These are phyloP conservation scores for Tribolium freemani DNA, from an alignment of 2,888 invertebrate genomes.

Conservation along the genomic window DNA sequence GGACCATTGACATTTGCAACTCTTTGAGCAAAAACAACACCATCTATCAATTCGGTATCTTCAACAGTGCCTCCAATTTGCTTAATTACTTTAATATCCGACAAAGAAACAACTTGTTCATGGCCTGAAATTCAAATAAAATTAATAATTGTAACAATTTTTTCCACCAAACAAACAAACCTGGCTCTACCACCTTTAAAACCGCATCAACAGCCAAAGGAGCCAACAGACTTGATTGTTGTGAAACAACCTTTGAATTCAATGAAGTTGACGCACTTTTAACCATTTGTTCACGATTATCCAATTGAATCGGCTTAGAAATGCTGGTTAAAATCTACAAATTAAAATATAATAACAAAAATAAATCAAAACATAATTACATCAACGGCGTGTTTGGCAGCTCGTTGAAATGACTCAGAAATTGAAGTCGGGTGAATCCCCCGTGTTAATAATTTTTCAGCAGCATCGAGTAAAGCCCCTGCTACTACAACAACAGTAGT, in stretches of 20 bases:
- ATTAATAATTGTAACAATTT: too few relatives aligned
- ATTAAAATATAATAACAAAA: slow-evolving; percentile 1
- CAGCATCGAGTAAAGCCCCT: slow-evolving; percentile 94
- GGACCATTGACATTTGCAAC: slow-evolving; percentile 93
- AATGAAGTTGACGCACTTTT: slow-evolving; percentile 98
- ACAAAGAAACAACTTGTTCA: slow-evolving; percentile 85
- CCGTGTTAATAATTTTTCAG: slow-evolving; percentile 90
- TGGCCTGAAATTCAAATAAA: slow-evolving; percentile 62
- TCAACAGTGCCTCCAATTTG: slow-evolving; percentile 98
- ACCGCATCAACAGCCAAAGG: slow-evolving; percentile 99
- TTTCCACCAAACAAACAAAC: slow-evolving; percentile 45
- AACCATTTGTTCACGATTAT: slow-evolving; percentile 88
- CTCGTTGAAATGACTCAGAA: slow-evolving; percentile 96
- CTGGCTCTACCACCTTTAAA: slow-evolving; percentile 83
- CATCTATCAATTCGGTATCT: slow-evolving; percentile 95
- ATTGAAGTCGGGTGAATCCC: slow-evolving; percentile 98
- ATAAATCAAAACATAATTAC: slow-evolving; percentile 51
- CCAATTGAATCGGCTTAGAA: slow-evolving; percentile 88
- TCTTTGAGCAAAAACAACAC: slow-evolving; percentile 94
- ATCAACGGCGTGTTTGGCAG: slow-evolving; percentile 80
- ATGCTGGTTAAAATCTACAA: slow-evolving; percentile 81
- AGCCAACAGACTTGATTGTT: slow-evolving; percentile 95
- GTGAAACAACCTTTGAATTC: slow-evolving; percentile 99
- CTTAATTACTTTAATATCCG: slow-evolving; percentile 96
- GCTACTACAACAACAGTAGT: slow-evolving; percentile 98